Evolutionary conservation across 1,140 invertebrate genomes (phyloP), one percentile per base, ranked within the genome.

Genomic region (Drosophila saltans): DNA sequence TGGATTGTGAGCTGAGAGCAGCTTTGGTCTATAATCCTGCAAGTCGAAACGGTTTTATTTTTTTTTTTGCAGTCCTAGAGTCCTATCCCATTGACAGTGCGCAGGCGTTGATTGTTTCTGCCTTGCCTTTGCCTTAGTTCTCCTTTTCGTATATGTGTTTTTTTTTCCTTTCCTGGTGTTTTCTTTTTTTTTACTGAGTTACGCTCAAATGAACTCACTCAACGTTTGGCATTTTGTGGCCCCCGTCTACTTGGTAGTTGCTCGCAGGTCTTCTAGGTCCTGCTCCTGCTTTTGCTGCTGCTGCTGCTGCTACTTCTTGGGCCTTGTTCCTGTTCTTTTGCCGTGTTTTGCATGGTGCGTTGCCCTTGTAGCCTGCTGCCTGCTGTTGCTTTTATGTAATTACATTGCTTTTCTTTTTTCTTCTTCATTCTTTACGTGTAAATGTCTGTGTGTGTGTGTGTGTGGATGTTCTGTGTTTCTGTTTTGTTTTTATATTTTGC

Each of bases 301-400:
- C 16, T 48, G 16, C 8, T 52, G 7, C 8, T 9, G 45, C 45
- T 52, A 8, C 45, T 52, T 52, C 45, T 52, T 60, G 45, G 36
- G 33, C 3, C 33, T 16, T 24, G 41, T 41, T 75, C 36, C 57
- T 55, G 45, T 28, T 26, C 65, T 36, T 28, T 45, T 43, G 41
- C 57, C 52, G 45, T 72, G 62, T 64, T 77, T 81, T 72, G 62
- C 72, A 75, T 67, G 69, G 80, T 80, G 57, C 76, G 67, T 77
- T 83, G 69, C 81, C 70, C 77, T 67, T 56, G 56, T 72, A 57
- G 24, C 67, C 41, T 57, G 59, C 56, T 39, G 63, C 43, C 39
- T 68, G 63, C 59, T 78, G 64, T 78, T 81, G 79, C 83, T 74
- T 77, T 80, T 83, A 77, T 86, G 80, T 86, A 86, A 80, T 89